Percentiles rank a stretch among this genome's conserved stretches.
Evolutionary conservation across 2,113 vertebrate genomes (phyloP).

Genomic region (Ailuropoda melanoleuca): DNA sequence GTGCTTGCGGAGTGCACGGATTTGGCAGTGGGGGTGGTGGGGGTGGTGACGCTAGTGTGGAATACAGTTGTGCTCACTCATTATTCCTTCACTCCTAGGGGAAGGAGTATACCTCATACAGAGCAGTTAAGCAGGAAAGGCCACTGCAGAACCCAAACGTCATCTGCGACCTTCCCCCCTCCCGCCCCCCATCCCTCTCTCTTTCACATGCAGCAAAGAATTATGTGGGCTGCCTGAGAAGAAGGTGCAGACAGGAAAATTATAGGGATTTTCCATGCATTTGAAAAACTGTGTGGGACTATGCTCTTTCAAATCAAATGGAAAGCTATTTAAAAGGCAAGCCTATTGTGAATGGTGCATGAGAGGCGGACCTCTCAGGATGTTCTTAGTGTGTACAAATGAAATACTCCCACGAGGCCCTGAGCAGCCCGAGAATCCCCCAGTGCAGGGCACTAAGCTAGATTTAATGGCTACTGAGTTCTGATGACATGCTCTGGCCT

Average conservation of each 20-base stretch:
- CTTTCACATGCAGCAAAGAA: background rate
- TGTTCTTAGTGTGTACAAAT: background rate
- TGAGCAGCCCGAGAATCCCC: background rate
- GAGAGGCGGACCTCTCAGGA: background rate
- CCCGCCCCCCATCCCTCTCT: background rate
- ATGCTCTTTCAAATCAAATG: constrained; percentile 16
- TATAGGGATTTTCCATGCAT: constrained; percentile 59
- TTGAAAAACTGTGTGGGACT: constrained; percentile 39
- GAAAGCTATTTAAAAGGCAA: constrained; percentile 47
- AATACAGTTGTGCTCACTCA: background rate
- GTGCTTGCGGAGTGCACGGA: background rate
- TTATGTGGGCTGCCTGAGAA: background rate
- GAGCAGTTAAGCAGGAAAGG: background rate
- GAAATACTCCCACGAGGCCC: background rate
- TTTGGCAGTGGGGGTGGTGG: background rate
- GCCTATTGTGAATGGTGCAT: background rate
- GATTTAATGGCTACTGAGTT: constrained; percentile 5
- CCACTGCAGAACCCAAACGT: background rate
- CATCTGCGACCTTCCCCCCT: background rate
- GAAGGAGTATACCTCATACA: background rate
- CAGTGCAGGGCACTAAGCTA: background rate
- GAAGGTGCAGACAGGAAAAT: constrained; percentile 35
- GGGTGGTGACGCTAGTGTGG: rapidly evolving
- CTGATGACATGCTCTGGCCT: background rate
- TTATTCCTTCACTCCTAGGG: background rate